Base-by-base conservation (phyloP, 2,888 invertebrate species). In the Ctenicera cuprea region DNA sequence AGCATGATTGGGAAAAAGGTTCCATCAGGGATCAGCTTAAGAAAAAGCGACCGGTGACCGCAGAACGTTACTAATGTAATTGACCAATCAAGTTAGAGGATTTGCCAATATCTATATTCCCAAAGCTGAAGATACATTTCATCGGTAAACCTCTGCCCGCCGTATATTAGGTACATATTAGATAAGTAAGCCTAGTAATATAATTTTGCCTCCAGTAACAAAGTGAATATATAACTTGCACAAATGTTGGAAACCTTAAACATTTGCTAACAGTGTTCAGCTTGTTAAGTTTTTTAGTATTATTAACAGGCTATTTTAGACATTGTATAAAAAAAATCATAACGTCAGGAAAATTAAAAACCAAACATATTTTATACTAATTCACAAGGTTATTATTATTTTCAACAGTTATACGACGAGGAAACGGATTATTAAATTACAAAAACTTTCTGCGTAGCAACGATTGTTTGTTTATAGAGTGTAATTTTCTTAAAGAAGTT, bases 51-150 rank as follows among this genome's bases (percentile, higher is more conserved):
- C 26, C 26, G 72, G 71, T 61, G 59, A 71, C 45, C 63, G 45
- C 70, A 66, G 57, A 66, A 57, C 14, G 59, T 65, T 74, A 62
- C 73, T 76, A 77, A 75, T 77, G 78, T 78, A 74, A 78, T 78
- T 78, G 76, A 66, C 74, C 76, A 77, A 76, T 78, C 76, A 77
- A 76, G 68, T 74, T 77, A 71, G 76, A 74, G 74, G 75, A 71
- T 71, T 75, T 63, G 33, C 68, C 68, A 59, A 72, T 75, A 71
- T 75, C 66, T 68, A 26, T 64, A 64, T 52, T 57, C 43, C 64
- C 65, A 48, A 11, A 57, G 33, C 71, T 63, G 43, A 8, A 63
- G 45, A 71, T 57, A 63, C 63, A 63, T 70, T 70, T 70, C 43
- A 63, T 54, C 54, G n/a, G 20, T 16, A 43, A 70, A 54, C 52